phyloP scores from a whole-genome alignment of 2,797 vertebrate species.

The Hipposideros larvatus region DNA sequence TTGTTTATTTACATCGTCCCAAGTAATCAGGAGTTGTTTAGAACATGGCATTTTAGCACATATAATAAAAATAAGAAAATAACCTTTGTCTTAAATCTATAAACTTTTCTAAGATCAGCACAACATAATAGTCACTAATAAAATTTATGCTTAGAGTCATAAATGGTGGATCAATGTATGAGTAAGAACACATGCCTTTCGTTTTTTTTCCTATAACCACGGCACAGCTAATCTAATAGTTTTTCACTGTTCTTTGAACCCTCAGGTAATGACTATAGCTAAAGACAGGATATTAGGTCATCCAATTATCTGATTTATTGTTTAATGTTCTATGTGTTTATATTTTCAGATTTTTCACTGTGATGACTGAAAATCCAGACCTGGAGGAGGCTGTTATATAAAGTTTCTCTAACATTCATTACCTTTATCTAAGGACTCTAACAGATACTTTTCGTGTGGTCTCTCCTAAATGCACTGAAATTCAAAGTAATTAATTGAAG shows the following conservation, averaged over 20 bases:
- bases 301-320: constrained; percentile 54
- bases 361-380: constrained; percentile 50
- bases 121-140: constrained; percentile 20
- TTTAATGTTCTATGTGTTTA: constrained; percentile 45
- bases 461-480: constrained; percentile 57
- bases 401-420: background rate
- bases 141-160: constrained; percentile 56
- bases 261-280: constrained; percentile 46
- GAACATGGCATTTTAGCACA: constrained; percentile 23
- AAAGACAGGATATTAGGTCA: constrained; percentile 71
- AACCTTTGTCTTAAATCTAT: constrained; percentile 33
- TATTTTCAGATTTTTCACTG: constrained; percentile 60
- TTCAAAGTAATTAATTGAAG: constrained; percentile 74
- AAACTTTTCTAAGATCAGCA: background rate
- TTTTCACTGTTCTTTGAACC: constrained; percentile 62
- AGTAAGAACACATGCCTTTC: constrained; percentile 29
- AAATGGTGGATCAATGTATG: constrained; percentile 65
- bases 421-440: constrained; percentile 15
- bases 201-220: background rate
- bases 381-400: background rate
- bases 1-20: background rate
- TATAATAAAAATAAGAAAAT: constrained; percentile 1
- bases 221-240: constrained; percentile 40
- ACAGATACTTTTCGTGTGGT: background rate
- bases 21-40: background rate